Conservation (phyloP, 2,888 invertebrate genomes). For the Troglohyphantes excavatus region DNA sequence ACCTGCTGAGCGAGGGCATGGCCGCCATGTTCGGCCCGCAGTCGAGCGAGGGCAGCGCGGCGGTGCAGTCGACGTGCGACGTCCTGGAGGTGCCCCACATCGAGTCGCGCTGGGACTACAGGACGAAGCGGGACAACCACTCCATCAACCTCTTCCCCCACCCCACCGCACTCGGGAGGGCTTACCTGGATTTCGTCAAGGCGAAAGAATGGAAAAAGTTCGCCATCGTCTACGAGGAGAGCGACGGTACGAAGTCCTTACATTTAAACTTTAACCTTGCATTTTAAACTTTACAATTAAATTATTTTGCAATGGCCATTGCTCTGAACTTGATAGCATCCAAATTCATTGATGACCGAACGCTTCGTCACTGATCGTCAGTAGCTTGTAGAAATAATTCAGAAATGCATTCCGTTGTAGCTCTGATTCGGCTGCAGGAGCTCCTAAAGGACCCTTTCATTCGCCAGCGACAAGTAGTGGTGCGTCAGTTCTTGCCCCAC, state of each 20-base stretch:
- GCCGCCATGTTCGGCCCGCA: constrained; percentile 83
- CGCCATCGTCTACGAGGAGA: constrained; percentile 83
- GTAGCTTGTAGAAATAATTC: neutral
- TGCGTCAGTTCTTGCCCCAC: constrained; percentile 79
- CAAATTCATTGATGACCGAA: too few relatives aligned
- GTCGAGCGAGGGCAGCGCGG: constrained; percentile 82
- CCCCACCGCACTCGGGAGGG: constrained; percentile 82
- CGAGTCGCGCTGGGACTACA: constrained; percentile 81
- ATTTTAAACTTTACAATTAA: too few relatives aligned
- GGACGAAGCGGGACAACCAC: constrained; percentile 80
- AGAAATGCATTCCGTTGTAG: constrained; percentile 68
- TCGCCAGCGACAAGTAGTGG: constrained; percentile 79
- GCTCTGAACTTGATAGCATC: too few relatives aligned
- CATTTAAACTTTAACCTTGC: too few relatives aligned
- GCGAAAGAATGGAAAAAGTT: constrained; percentile 83
- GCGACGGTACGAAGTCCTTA: constrained; percentile 81
- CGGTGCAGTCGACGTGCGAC: constrained; percentile 83
- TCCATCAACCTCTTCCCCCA: constrained; percentile 83
- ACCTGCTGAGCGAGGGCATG: constrained; percentile 80
- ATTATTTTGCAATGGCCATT: too few relatives aligned
- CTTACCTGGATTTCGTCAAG: constrained; percentile 82
- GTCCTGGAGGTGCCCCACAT: constrained; percentile 83
- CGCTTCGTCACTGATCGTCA: too few relatives aligned
- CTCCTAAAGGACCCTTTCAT: constrained; percentile 80
- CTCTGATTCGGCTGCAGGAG: constrained; percentile 80